Evolutionary conservation across 2,888 invertebrate species (phyloP).

Genomic region (Nymphalis urticae): DNA sequence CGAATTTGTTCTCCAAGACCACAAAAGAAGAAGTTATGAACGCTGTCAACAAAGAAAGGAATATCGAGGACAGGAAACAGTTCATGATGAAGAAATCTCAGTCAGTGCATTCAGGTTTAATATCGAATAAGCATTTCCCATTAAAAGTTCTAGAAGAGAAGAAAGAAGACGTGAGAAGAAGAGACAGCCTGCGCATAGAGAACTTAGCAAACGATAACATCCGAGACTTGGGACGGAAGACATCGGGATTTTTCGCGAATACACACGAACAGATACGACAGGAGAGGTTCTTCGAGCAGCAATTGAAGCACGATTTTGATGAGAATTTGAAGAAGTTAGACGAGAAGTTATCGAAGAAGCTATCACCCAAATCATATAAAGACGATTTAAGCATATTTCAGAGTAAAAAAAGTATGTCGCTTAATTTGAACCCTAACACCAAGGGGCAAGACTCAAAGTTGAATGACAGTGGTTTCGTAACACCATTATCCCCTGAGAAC

Average conservation of each 20-base stretch:
- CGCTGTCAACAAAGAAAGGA: conserved; percentile 46
- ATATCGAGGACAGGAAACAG: conserved; percentile 54
- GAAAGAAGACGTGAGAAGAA: conserved; percentile 59
- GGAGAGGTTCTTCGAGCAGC: conserved; percentile 79
- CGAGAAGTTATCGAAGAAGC: conserved; percentile 51
- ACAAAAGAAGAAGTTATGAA: conserved; percentile 56
- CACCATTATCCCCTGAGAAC: conserved; percentile 82
- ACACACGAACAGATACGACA: conserved; percentile 86
- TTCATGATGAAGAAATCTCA: conserved; percentile 73
- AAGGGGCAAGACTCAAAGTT: conserved; percentile 22
- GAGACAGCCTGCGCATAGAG: conserved; percentile 64
- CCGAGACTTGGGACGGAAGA: conserved; percentile 58
- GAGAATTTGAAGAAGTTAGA: conserved; percentile 68
- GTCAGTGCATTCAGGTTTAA: conserved; percentile 72
- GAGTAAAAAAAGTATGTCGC: conserved; percentile 63
- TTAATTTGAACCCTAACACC: conserved; percentile 60
- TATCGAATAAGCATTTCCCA: conserved; percentile 64
- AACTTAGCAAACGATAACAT: conserved; percentile 66
- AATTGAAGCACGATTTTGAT: conserved; percentile 74
- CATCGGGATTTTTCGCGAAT: conserved; percentile 83
- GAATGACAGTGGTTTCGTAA: conserved; percentile 84
- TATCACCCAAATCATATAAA: conserved; percentile 49
- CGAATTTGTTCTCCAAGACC: conserved; percentile 71
- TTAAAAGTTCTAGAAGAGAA: conserved; percentile 79
- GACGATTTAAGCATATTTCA: conserved; percentile 66